These are phyloP conservation scores for Euplagia quadripunctaria DNA, from an alignment of 2,888 invertebrate genomes.

Conservation along the genomic window DNA sequence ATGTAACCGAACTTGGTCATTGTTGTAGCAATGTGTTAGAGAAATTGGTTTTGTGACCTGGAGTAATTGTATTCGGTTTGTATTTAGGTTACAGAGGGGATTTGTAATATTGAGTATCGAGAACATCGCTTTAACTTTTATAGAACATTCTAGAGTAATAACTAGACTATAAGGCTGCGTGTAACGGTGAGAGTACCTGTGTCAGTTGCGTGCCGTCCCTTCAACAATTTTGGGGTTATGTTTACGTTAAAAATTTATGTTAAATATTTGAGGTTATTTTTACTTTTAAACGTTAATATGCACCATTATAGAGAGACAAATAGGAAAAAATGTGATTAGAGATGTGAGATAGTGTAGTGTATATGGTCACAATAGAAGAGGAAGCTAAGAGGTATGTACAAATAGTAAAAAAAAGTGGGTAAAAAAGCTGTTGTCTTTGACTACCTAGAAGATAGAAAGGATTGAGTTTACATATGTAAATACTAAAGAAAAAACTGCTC, in stretches of 20 bases:
- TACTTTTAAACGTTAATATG: too few relatives aligned
- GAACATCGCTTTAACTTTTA: not conserved
- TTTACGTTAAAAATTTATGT: not conserved
- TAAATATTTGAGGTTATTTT: too few relatives aligned
- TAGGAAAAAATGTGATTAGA: too few relatives aligned
- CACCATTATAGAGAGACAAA: too few relatives aligned
- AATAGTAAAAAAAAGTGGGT: not conserved
- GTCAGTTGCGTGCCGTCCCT: not conserved
- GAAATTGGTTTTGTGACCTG: slow-evolving; percentile 11
- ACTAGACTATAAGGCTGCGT: not conserved
- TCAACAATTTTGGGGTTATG: not conserved
- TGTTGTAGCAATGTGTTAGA: not conserved
- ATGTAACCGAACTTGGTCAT: slow-evolving; percentile 5
- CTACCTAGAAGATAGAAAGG: too few relatives aligned
- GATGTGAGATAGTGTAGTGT: too few relatives aligned
- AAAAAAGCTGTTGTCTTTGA: too few relatives aligned
- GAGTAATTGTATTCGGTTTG: not conserved
- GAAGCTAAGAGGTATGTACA: not conserved
- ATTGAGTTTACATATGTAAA: too few relatives aligned
- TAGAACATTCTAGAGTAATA: not conserved
- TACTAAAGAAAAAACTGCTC: too few relatives aligned
- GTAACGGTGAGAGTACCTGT: not conserved
- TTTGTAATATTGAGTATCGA: not conserved
- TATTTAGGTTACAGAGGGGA: not conserved
- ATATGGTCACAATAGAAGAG: too few relatives aligned